Conservation (phyloP, 2,888 invertebrate genomes). For the Mimas tiliae region DNA sequence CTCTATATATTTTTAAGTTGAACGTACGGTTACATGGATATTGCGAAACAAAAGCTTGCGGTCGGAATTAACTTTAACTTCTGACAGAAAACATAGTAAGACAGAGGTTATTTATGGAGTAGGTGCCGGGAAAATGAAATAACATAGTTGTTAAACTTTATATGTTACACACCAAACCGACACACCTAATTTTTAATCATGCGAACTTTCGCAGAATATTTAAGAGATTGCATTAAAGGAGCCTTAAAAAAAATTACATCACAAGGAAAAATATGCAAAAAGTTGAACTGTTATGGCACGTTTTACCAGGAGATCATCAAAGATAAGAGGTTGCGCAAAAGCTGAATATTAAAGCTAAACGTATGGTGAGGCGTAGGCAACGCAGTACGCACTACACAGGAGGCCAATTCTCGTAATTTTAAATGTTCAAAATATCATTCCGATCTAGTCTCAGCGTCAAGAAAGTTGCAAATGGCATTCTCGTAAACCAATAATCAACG, state of each 20-base stretch:
- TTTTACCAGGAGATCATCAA: conserved; percentile 9
- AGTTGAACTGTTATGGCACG: not conserved
- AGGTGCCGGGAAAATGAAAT: no score
- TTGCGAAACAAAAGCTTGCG: no score
- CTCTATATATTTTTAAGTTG: no score
- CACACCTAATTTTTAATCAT: not conserved
- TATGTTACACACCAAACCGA: not conserved
- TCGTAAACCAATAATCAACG: no score
- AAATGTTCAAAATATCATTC: no score
- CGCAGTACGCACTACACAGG: not conserved
- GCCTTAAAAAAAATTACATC: not conserved
- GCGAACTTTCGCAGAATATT: conserved; percentile 11
- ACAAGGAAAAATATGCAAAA: conserved; percentile 16
- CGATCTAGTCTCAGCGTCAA: no score
- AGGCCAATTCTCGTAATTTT: no score
- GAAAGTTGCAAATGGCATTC: no score
- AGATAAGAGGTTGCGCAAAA: conserved; percentile 11
- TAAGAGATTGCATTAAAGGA: not conserved
- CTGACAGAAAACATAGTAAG: no score
- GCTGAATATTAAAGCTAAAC: not conserved
- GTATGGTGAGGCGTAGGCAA: not conserved
- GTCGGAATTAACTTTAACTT: no score
- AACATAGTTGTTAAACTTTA: not conserved
- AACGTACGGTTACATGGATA: no score
- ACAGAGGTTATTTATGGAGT: no score